Base-by-base conservation (phyloP, 2,797 vertebrate genomes). In the Sciurus vulgaris region DNA sequence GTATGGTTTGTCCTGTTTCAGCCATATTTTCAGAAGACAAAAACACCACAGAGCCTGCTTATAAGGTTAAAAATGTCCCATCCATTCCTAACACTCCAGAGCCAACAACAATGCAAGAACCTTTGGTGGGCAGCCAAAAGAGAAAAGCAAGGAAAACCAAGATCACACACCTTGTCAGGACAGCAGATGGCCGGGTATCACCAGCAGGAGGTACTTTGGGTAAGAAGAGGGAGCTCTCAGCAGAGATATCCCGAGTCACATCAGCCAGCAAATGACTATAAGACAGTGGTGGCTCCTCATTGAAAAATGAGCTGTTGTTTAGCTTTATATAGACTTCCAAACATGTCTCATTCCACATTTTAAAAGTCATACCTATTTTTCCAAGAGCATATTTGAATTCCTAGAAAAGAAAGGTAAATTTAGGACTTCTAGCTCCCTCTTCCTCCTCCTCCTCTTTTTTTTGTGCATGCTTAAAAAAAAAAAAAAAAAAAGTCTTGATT, bases 141-240 rank as follows among this genome's bases (percentile, higher is more conserved):
- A 99, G 99, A 97, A 99, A 99, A 99, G 99, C 99, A 30, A 99
- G 99, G 95, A 99, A 99, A 99, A 99, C 98, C 96, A 99, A 99
- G 98, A 99, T 99, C 97, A 99, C 99, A 11, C 99, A 99, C 97
- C 99, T 99, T 96, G 99, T 99, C 96, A 99, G 99, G 97, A 99
- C 99, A 84, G 99, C 99, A 74, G 99, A 99, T 93, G 99, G 99
- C 95, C 98, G 99, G 67, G 99, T 99, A 96, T 99, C 99, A 98
- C 99, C 99, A 97, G 99, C 98, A 81, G 99, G 99, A 98, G 99
- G 99, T 98, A 98, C 98, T 87, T 79, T 97, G 83, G 99, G 99
- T 99, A 98, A 98, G 98, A 78, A 97, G 93, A 97, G 1, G 1
- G 30, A 95, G 17, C 61, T 44, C 77, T 54, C 82, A 41, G 30